These are phyloP conservation scores for Pipistrellus kuhlii DNA, from an alignment of 2,797 vertebrate species.

Conservation along the genomic window DNA sequence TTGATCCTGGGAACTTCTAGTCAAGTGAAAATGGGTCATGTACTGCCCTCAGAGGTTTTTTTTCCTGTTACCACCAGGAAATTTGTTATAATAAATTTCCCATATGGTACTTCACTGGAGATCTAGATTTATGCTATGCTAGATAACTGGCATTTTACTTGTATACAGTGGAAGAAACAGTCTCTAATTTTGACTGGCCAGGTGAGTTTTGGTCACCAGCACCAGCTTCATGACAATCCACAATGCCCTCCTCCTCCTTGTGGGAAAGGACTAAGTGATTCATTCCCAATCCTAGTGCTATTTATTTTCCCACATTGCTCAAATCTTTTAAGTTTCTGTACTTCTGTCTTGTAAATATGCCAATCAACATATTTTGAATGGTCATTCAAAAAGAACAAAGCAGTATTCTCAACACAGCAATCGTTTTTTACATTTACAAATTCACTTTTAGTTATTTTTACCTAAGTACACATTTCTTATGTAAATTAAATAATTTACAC, in stretches of 20 bases:
- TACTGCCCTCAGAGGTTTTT: background rate
- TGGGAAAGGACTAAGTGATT: background rate
- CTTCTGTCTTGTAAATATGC: background rate
- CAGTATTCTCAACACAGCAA: background rate
- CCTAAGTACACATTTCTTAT: background rate
- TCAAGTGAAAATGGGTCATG: background rate
- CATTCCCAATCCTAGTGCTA: background rate
- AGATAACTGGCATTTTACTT: background rate
- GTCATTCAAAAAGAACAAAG: background rate
- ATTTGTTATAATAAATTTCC: background rate
- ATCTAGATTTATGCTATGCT: background rate
- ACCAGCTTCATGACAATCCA: background rate
- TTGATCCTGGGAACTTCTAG: background rate
- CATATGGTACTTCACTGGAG: background rate
- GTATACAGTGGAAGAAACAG: background rate
- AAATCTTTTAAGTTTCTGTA: background rate
- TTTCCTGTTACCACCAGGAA: background rate
- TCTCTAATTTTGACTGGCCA: background rate
- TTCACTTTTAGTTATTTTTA: background rate
- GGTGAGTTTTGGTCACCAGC: background rate
- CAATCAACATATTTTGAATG: background rate
- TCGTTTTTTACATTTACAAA: background rate
- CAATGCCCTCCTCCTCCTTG: background rate
- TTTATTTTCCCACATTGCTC: background rate
- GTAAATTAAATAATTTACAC: background rate